phyloP scores from a whole-genome alignment of 2,113 vertebrate species.

The Platichthys stellatus region DNA sequence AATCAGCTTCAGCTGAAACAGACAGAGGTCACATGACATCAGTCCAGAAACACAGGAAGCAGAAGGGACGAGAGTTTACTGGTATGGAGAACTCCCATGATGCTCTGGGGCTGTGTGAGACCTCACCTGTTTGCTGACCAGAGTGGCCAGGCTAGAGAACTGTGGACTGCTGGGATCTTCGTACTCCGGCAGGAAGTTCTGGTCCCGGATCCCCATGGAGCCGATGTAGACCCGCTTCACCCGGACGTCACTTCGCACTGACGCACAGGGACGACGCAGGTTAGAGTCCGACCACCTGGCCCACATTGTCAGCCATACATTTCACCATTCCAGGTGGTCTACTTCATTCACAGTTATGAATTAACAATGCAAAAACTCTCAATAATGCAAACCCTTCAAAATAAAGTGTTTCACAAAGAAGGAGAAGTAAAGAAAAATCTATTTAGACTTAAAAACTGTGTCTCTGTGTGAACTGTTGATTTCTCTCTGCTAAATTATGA shows the following conservation, averaged over 20 bases:
- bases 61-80: neutral
- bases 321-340: neutral
- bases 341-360: too few relatives aligned
- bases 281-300: neutral
- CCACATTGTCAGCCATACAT: too few relatives aligned
- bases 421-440: too few relatives aligned
- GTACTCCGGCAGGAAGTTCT: conserved; percentile 46
- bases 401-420: too few relatives aligned
- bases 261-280: neutral
- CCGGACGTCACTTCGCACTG: conserved; percentile 59
- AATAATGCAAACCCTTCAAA: too few relatives aligned
- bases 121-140: conserved; percentile 70
- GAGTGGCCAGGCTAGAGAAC: conserved; percentile 62
- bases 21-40: conserved; percentile 3
- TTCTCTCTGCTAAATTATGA: too few relatives aligned
- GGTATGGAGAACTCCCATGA: conserved; percentile 14
- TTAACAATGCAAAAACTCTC: too few relatives aligned
- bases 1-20: conserved; percentile 77
- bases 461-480: too few relatives aligned
- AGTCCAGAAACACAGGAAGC: neutral
- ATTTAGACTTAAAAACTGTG: too few relatives aligned
- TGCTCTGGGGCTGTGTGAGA: neutral
- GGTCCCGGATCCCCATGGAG: conserved; percentile 68
- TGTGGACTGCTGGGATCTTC: conserved; percentile 64
- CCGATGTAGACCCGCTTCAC: conserved; percentile 72